phyloP scores from a whole-genome alignment of 2,888 invertebrate species.

The Netelia inedita region DNA sequence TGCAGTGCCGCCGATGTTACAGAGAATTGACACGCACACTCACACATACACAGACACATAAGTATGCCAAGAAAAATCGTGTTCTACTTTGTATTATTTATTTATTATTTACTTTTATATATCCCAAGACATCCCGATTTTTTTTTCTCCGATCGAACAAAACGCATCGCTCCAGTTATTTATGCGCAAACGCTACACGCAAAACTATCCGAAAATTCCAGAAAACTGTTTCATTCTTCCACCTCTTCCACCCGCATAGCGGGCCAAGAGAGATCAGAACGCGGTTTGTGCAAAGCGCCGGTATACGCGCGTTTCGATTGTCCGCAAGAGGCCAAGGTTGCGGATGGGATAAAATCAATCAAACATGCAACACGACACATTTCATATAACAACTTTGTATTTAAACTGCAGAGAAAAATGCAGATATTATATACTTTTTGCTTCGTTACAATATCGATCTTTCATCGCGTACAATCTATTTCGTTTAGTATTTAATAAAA shows the following conservation, averaged over 20 bases:
- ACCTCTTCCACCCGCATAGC: too few species aligned
- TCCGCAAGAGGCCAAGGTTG: too few species aligned
- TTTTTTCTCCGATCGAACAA: background rate
- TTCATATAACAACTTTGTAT: constrained; percentile 66
- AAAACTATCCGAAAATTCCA: background rate
- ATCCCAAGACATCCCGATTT: background rate
- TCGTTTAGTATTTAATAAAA: constrained; percentile 44
- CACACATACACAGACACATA: background rate
- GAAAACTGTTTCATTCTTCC: background rate
- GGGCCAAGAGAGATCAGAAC: too few species aligned
- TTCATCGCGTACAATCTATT: constrained; percentile 50
- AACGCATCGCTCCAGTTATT: background rate
- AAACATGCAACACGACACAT: background rate
- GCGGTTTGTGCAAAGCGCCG: too few species aligned
- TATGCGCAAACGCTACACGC: background rate
- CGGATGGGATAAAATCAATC: background rate
- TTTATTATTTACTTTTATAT: background rate
- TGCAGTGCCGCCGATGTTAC: background rate
- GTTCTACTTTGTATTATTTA: background rate
- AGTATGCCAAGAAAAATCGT: too few species aligned
- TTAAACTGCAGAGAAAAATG: constrained; percentile 64
- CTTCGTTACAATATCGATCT: constrained; percentile 45
- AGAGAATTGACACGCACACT: background rate
- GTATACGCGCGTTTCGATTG: too few species aligned
- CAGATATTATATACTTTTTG: constrained; percentile 39